Evolutionary conservation across 2,113 vertebrate genomes (phyloP), one percentile per base, ranked within the genome.

Genomic region (Pomatorhinus ruficollis): DNA sequence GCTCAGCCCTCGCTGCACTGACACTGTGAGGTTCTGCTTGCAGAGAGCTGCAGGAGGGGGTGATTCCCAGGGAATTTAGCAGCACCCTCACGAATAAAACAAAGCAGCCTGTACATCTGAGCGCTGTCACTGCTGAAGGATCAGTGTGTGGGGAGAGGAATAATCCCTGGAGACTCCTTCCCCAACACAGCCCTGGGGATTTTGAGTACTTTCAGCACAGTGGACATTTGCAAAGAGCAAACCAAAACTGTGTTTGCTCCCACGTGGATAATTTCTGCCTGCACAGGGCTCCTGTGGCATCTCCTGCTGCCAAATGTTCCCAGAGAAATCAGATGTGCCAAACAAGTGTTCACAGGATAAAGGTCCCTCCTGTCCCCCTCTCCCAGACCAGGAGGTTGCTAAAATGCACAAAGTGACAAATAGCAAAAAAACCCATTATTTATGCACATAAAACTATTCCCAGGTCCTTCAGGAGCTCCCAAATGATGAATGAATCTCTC

Each of bases 11-110:
- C 66, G 0, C 3, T 30, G 69, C 31, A 3, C 21, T 1, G 11
- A 17, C 2, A 5, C 33, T 1, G 0, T 2, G 3, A 7, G 8
- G 22, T 10, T 69, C 64, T 81, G 14, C n/a, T 71, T 9, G 65
- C 42, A 16, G 30, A 15, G 21, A 4, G 22, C 53, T 54, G 27
- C 42, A 33, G 7, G 22, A 90, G 20, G 15, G 6, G 6, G 2
- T 5, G 42, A 14, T 61, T 85, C 24, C 28, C 52, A 40, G 61
- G 65, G 70, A 53, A 64, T 65, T 75, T n/a, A 52, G 49, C 53
- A 72, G 45, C 33, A 44, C 22, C 14, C 23, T 47, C 53, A 22
- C 2, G 0, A 11, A 17, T 9, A 42, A 60, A 27, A 4, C n/a
- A 44, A 39, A 9, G 23, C 69, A 57, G 31, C 6, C 2, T 31